A percentile compares a stretch with the other conserved stretches of the same genome.
These are phyloP conservation scores for Tetragonula clypearis DNA, from an alignment of 1,140 invertebrate species.

Conservation along the genomic window DNA sequence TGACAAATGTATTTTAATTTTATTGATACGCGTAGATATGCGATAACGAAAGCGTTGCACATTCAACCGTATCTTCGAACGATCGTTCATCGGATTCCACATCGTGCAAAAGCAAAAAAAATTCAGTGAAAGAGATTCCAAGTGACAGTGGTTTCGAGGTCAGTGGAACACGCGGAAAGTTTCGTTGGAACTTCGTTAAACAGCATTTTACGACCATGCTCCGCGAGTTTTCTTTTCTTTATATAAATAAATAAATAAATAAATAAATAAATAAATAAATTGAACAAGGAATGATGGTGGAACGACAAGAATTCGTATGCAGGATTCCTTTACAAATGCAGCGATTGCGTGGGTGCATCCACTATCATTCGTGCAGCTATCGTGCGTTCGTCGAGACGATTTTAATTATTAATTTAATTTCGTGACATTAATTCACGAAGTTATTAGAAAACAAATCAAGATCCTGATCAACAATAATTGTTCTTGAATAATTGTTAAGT, in stretches of 20 bases:
- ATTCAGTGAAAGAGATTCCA: conserved; percentile 62
- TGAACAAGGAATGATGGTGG: neutral
- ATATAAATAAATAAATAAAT: conserved; percentile 14
- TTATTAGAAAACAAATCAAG: neutral
- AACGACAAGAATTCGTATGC: neutral
- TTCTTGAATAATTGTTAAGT: neutral
- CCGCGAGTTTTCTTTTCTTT: conserved; percentile 32
- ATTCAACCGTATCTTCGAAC: neutral
- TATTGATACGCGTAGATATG: neutral
- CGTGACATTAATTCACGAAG: neutral
- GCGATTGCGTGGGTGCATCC: neutral
- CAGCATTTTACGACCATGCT: conserved; percentile 40
- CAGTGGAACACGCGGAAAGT: conserved; percentile 54
- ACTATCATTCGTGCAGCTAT: neutral
- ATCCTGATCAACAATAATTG: no score
- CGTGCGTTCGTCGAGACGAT: no score
- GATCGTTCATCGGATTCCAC: neutral
- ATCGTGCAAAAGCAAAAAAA: conserved; percentile 51
- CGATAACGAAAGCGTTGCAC: conserved; percentile 15
- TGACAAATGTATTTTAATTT: no score
- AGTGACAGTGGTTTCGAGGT: conserved; percentile 65
- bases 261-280: conserved; percentile 2
- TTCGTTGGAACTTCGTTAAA: conserved; percentile 49
- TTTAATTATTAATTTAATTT: neutral
- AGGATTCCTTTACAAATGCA: neutral